Base-by-base conservation (phyloP, 2,888 invertebrate genomes). In the Scaptomyza caliginosa region DNA sequence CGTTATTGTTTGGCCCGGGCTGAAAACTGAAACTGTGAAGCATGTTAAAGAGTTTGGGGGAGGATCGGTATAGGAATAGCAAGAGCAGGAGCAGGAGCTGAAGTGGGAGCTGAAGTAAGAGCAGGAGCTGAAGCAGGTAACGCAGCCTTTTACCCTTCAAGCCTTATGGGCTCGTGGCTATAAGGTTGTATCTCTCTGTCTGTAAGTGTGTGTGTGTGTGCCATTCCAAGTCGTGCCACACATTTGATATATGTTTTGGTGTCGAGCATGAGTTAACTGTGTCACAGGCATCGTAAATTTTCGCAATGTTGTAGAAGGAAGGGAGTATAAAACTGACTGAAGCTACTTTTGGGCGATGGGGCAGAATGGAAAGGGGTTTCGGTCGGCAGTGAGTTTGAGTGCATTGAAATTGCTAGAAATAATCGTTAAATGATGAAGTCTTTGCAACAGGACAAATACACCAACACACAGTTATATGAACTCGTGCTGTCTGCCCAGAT, bases 211-310 rank as follows among this genome's bases (percentile, higher is more conserved):
- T 30, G 17, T 34, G 36, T 11, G 16, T 13, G n/a, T 46, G 67
- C 60, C 79, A 74, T 74, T 78, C 73, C 76, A 84, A 81, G 81
- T 81, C 81, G 81, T 81, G 81, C 84, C 84, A 81, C 78, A 81
- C 83, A 80, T 82, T 83, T 83, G 83, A 83, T 82, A 83, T 83
- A 83, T 83, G 83, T 77, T 77, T 83, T 79, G 83, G 85, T 85
- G 85, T 85, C 82, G 85, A 85, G 83, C 83, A 83, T 83, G 83
- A 83, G 83, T 83, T 83, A 83, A 83, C 83, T 83, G 83, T 83
- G 83, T 83, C 83, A 83, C 83, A 83, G 85, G 82, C 83, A 82
- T 83, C 86, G 83, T 83, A 85, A 85, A 85, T 85, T 85, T 82
- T 82, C 83, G 70, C 79, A 76, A 77, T 77, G 74, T 77, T 71